These are phyloP conservation scores for Anoplius nigerrimus DNA, from an alignment of 2,888 invertebrate species.

Conservation along the genomic window DNA sequence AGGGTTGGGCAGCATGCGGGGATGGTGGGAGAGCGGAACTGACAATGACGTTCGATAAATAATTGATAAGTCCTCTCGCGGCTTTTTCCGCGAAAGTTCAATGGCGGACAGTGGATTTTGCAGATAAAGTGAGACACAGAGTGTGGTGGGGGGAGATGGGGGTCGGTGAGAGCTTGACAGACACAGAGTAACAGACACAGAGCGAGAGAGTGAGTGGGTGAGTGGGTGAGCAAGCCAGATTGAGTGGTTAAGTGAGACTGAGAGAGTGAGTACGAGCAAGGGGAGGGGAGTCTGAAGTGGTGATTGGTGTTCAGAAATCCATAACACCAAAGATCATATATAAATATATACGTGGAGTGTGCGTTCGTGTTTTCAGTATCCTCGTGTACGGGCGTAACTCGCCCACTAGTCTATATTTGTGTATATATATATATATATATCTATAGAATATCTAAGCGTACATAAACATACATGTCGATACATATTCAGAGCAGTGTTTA, in stretches of 20 bases:
- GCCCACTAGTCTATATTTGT: not conserved
- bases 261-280: slow-evolving; percentile 4
- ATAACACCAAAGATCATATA: slow-evolving; percentile 68
- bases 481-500: slow-evolving; percentile 1
- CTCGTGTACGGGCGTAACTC: not conserved
- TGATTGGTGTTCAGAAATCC: slow-evolving; percentile 70
- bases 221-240: not conserved
- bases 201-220: not conserved
- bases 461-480: slow-evolving; percentile 4
- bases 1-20: too few species aligned
- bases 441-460: not conserved
- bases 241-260: not conserved
- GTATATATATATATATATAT: slow-evolving; percentile 3
- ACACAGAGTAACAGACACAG: slow-evolving; percentile 1
- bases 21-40: not conserved
- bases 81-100: too few species aligned
- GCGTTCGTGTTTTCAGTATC: not conserved
- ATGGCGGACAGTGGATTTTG: not conserved
- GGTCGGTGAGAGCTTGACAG: not conserved
- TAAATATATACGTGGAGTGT: slow-evolving; percentile 1
- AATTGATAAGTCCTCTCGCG: not conserved
- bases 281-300: slow-evolving; percentile 13
- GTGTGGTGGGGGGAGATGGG: slow-evolving; percentile 5
- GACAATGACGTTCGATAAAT: not conserved
- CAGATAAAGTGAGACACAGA: slow-evolving; percentile 4